Evolutionary conservation across 2,797 vertebrate genomes (phyloP), one percentile per base, ranked within the genome.

Genomic region (Margarornis squamiger): DNA sequence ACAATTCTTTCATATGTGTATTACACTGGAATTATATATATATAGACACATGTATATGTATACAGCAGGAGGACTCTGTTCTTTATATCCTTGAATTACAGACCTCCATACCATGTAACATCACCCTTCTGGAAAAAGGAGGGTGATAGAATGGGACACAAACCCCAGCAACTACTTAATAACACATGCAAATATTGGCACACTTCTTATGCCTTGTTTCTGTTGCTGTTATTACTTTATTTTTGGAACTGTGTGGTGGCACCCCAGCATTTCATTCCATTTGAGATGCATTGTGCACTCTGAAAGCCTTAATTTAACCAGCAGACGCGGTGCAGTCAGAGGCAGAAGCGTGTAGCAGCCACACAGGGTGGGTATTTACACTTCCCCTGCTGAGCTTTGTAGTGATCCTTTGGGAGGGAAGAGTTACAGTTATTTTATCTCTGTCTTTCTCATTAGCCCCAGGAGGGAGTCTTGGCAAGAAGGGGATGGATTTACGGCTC

Each of bases 1-100:
- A 90, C 89, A 88, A 24, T 86, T 84, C 85, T 78, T 93, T 95
- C 85, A 63, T 75, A 72, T 68, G 79, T 61, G 73, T 51, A 54
- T 93, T 90, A 66, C 36, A 7, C 39, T 90, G 95, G 87, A 90
- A 94, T 92, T 91, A 58, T 68, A 62, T 46, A 43, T 34, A 24
- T 32, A 58, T 32, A 61, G 73, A 48, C 51, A 58, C 39, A 52
- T 74, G 12, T 12, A 6, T 12, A 14, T 57, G 7, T 45, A 16
- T 51, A 45, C 30, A 65, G 22, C 65, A 89, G 70, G 34, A 93
- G 49, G 48, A 74, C 65, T 87, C 84, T 95, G 61, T 54, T 87
- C 91, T 90, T 92, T 91, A 75, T 75, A 68, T 27, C 61, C 79
- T 48, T 67, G 58, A 73, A 88, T 82, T 62, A n/a, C 75, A 48